Base-by-base conservation (phyloP, 2,113 vertebrate genomes). In the Corvus cornix region DNA sequence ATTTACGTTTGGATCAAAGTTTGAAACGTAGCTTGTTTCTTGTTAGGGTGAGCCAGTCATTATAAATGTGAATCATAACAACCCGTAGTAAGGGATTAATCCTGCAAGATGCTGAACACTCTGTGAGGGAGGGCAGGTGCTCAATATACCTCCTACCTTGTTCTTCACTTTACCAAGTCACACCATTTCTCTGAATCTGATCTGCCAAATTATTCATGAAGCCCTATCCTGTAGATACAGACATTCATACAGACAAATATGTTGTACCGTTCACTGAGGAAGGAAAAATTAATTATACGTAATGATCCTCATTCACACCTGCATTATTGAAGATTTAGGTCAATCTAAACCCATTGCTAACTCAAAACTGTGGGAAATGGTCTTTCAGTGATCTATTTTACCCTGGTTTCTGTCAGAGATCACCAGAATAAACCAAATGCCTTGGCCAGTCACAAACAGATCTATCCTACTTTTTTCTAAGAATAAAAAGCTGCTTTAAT, bases 1-100 rank as follows among this genome's bases (percentile, higher is more conserved):
- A 77, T 96, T 97, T 90, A 90, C 7, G 5, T 97, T 89, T 95
- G 92, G 68, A 93, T 96, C 85, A 81, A 86, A 90, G 56, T 86
- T 88, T 89, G 81, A 92, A 76, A 82, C 6, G 15, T 26, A 13
- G 43, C 56, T 91, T 89, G 30, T 79, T 93, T 91, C 80, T 93
- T 95, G 72, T 70, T 87, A 33, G 69, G 14, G 35, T 55, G 77
- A 90, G 44, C 70, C 76, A 49, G 66, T 70, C 37, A 6, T 64
- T 66, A 56, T 6, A 62, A 77, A 70, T 37, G 30, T 85, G 74
- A 87, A 46, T 75, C 26, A 27, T 31, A 89, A 39, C 26, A 76
- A 13, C 10, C 7, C 13, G 69, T 46, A 48, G n/a, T 31, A 63
- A 78, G 27, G 37, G 59, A 76, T 85, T 69, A 91, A 76, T 87